Evolutionary conservation across 2,113 vertebrate genomes (phyloP).

Genomic region (Anhinga anhinga): DNA sequence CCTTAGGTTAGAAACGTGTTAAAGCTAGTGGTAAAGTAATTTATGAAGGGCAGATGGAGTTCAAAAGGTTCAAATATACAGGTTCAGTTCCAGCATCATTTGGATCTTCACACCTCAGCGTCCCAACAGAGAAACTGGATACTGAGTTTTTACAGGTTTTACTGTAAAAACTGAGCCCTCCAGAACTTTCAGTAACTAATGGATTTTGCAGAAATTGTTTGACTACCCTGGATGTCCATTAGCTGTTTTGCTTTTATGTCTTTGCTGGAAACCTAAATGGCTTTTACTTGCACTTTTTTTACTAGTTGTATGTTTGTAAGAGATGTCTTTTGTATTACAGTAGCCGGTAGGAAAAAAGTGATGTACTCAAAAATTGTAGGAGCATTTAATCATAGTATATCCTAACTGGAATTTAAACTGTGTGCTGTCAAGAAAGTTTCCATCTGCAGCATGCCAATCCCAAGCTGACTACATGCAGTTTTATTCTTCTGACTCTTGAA

Average conservation of each 20-base stretch:
- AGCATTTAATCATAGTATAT: neutral
- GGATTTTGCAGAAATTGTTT: conserved; percentile 84
- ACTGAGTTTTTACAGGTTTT: conserved; percentile 74
- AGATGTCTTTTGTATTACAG: conserved; percentile 34
- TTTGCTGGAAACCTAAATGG: conserved; percentile 66
- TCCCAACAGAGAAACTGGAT: conserved; percentile 77
- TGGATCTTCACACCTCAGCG: conserved; percentile 76
- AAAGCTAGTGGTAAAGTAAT: conserved; percentile 59
- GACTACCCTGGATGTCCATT: conserved; percentile 66
- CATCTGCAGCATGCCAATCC: conserved; percentile 13
- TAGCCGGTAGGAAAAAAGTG: neutral
- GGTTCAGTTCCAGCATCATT: conserved; percentile 74
- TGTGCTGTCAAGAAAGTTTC: conserved; percentile 7
- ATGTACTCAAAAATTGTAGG: neutral
- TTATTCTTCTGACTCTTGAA: conserved; percentile 5
- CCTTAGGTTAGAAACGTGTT: conserved; percentile 44
- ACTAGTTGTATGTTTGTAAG: conserved; percentile 46
- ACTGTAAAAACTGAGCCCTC: conserved; percentile 74
- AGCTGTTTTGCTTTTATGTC: conserved; percentile 58
- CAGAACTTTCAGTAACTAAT: conserved; percentile 78
- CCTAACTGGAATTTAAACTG: conserved; percentile 1
- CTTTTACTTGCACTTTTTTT: conserved; percentile 50
- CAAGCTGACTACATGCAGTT: neutral
- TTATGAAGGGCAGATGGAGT: conserved; percentile 67
- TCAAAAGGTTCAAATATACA: conserved; percentile 74